Percentiles rank a stretch among this genome's conserved stretches.
These are phyloP conservation scores for Caenorhabditis sulstoni DNA, from an alignment of 2,888 invertebrate genomes.

Conservation along the genomic window DNA sequence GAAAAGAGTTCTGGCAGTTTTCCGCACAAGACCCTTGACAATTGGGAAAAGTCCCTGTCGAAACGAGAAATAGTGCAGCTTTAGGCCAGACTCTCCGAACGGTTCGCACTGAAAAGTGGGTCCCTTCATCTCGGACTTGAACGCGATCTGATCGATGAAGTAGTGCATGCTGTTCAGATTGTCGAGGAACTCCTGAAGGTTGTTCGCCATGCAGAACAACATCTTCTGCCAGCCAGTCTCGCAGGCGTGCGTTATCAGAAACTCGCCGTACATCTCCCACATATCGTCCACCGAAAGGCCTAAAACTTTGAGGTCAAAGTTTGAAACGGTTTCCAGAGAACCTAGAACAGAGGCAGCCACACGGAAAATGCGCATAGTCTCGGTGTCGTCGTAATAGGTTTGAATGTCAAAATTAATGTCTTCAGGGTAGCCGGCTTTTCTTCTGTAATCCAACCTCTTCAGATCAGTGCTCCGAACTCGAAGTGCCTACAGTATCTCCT, in stretches of 20 bases:
- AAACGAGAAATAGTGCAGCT: slow-evolving; percentile 76
- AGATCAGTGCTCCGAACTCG: neutral
- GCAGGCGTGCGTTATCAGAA: slow-evolving; percentile 72
- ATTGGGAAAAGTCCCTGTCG: slow-evolving; percentile 77
- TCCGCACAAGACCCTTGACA: slow-evolving; percentile 73
- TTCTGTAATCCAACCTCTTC: slow-evolving; percentile 47
- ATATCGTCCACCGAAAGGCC: slow-evolving; percentile 73
- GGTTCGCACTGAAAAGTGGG: slow-evolving; percentile 73
- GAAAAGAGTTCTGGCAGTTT: slow-evolving; percentile 70
- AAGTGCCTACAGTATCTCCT: slow-evolving; percentile 69
- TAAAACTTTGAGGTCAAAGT: slow-evolving; percentile 18
- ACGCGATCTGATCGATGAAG: slow-evolving; percentile 78
- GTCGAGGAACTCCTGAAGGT: slow-evolving; percentile 76
- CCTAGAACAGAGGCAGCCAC: slow-evolving; percentile 71
- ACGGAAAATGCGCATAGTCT: slow-evolving; percentile 75
- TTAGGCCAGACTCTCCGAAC: slow-evolving; percentile 61
- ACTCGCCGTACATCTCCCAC: slow-evolving; percentile 76
- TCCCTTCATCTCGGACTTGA: slow-evolving; percentile 75
- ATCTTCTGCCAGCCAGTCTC: slow-evolving; percentile 77
- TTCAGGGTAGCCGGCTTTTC: slow-evolving; percentile 70
- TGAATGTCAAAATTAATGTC: slow-evolving; percentile 71
- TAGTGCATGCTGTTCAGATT: slow-evolving; percentile 78
- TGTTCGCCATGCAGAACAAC: slow-evolving; percentile 73
- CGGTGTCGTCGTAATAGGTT: slow-evolving; percentile 74
- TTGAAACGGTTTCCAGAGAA: neutral